Conservation (phyloP, 2,888 invertebrate genomes). For the Drosophila merina region DNA sequence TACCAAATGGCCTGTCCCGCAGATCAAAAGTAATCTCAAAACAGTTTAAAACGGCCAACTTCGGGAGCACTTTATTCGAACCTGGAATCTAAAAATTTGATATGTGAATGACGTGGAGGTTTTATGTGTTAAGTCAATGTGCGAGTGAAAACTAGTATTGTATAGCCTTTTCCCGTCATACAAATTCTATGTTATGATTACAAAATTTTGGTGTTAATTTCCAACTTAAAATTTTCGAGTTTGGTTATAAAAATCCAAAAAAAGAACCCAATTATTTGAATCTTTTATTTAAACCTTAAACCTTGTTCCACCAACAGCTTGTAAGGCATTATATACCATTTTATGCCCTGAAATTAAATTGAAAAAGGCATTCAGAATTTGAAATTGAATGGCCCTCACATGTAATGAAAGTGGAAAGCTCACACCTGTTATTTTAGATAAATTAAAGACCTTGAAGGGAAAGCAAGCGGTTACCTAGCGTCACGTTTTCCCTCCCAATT, state of each 20-base stretch:
- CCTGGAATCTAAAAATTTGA: neutral
- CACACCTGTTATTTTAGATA: constrained; percentile 23
- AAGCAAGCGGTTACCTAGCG: constrained; percentile 11
- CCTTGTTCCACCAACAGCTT: too few species aligned
- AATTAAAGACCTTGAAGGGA: neutral
- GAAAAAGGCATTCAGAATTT: neutral
- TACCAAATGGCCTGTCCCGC: constrained; percentile 83
- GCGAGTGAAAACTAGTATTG: neutral
- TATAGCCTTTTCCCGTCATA: neutral
- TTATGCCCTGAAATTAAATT: constrained; percentile 1
- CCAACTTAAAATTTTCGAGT: too few species aligned
- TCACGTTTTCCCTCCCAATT: constrained; percentile 52
- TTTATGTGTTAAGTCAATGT: neutral
- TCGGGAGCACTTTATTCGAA: neutral
- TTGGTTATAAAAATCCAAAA: too few species aligned
- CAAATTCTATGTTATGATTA: neutral
- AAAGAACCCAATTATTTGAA: too few species aligned
- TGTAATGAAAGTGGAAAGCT: constrained; percentile 11
- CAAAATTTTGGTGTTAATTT: too few species aligned
- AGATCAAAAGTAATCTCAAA: constrained; percentile 58
- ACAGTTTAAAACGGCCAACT: neutral
- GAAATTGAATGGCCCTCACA: constrained; percentile 2
- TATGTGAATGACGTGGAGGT: neutral
- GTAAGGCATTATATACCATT: neutral
- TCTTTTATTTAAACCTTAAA: too few species aligned